phyloP scores from a whole-genome alignment of 1,140 invertebrate genomes.

The Helicoverpa armigera region DNA sequence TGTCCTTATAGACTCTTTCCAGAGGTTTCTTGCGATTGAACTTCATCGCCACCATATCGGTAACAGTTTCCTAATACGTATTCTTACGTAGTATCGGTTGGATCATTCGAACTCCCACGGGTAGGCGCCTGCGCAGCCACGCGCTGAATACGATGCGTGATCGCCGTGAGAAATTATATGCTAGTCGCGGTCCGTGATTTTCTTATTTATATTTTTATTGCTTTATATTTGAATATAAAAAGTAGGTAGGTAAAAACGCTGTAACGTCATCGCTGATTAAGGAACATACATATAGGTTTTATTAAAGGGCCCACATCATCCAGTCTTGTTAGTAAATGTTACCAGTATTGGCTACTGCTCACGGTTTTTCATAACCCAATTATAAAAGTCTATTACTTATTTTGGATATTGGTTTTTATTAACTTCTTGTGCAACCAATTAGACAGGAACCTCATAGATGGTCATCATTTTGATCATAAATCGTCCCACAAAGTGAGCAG shows the following conservation, averaged over 20 bases:
- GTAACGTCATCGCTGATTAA: neutral
- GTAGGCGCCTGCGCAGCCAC: conserved; percentile 57
- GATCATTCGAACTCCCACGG: conserved; percentile 55
- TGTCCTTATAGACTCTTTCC: neutral
- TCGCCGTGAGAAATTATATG: conserved; percentile 79
- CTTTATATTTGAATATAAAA: conserved; percentile 18
- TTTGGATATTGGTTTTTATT: neutral
- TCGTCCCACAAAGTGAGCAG: neutral
- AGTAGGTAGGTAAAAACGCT: neutral
- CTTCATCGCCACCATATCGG: conserved; percentile 24
- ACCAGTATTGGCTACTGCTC: too few species aligned
- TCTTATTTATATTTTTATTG: conserved; percentile 50
- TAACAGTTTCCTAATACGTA: conserved; percentile 54
- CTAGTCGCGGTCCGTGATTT: conserved; percentile 73
- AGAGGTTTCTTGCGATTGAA: conserved; percentile 24
- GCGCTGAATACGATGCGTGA: conserved; percentile 57
- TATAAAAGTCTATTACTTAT: too few species aligned
- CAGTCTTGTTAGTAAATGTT: too few species aligned
- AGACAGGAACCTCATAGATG: neutral
- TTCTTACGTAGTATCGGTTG: conserved; percentile 45
- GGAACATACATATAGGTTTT: neutral
- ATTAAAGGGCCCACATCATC: neutral
- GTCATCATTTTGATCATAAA: conserved; percentile 9
- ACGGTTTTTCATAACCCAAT: too few species aligned
- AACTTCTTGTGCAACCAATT: neutral